Conservation (phyloP, 2,888 invertebrate species). For the Gnatocerus cornutus region DNA sequence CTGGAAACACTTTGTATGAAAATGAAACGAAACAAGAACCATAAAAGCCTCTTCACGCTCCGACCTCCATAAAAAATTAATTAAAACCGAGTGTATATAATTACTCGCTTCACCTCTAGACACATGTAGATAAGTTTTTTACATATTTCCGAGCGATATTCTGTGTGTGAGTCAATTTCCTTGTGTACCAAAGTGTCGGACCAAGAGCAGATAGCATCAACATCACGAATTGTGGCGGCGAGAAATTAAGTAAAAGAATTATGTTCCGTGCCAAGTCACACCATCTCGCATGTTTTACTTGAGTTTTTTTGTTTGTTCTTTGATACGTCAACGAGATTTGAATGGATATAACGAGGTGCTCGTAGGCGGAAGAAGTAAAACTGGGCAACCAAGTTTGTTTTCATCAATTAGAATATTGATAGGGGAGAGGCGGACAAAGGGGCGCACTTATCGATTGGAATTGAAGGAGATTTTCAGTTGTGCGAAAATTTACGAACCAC, state of each 20-base stretch:
- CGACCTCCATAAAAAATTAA: constrained; percentile 1
- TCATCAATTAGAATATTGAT: no score
- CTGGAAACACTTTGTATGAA: not conserved
- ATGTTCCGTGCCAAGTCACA: constrained; percentile 50
- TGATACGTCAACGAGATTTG: constrained; percentile 38
- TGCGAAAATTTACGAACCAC: no score
- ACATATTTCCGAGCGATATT: not conserved
- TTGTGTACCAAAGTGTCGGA: constrained; percentile 51
- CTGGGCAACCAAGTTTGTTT: no score
- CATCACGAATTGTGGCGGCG: constrained; percentile 50
- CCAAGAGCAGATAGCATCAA: constrained; percentile 50
- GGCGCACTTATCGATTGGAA: no score
- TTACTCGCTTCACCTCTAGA: constrained; percentile 1
- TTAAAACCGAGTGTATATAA: constrained; percentile 2
- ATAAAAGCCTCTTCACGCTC: constrained; percentile 4
- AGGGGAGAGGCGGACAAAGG: no score
- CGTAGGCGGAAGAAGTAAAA: not conserved
- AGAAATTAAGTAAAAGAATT: constrained; percentile 53
- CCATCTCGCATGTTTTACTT: constrained; percentile 49
- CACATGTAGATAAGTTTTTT: constrained; percentile 1
- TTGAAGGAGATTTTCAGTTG: no score
- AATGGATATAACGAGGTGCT: constrained; percentile 27
- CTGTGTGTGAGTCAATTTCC: constrained; percentile 26
- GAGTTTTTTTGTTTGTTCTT: constrained; percentile 10
- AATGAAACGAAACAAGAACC: not conserved